Evolutionary conservation across 2,888 invertebrate species (phyloP).

Genomic region (Xanthostigma xanthostigma): DNA sequence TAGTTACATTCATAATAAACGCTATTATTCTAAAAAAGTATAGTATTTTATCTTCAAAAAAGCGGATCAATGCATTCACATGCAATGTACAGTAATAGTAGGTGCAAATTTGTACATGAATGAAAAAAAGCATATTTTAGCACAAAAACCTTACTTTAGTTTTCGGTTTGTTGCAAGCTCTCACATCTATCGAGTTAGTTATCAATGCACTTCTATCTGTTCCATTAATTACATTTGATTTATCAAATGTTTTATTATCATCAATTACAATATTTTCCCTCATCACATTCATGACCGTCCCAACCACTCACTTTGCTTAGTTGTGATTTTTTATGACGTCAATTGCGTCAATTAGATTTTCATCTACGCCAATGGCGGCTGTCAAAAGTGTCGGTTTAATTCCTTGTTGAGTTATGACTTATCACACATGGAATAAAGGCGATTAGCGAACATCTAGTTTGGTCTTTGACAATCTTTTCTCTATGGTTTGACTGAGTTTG

Average conservation of each 20-base stretch:
- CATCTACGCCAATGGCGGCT: too few species aligned
- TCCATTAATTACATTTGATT: constrained; percentile 3
- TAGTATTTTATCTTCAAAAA: constrained; percentile 1
- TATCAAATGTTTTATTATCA: constrained; percentile 4
- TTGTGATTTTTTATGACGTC: too few species aligned
- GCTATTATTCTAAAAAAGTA: too few species aligned
- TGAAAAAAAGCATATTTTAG: constrained; percentile 5
- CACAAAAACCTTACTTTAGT: constrained; percentile 36
- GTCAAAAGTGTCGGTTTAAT: too few species aligned
- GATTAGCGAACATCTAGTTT: too few species aligned
- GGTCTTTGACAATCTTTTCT: too few species aligned
- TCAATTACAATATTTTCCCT: constrained; percentile 5
- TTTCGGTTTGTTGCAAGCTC: constrained; percentile 52
- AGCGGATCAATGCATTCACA: neutral
- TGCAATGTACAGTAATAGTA: constrained; percentile 7
- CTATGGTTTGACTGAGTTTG: too few species aligned
- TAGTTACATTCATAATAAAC: too few species aligned
- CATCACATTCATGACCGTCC: neutral
- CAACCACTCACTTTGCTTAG: too few species aligned
- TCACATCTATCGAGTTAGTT: constrained; percentile 35
- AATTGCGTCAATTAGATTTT: too few species aligned
- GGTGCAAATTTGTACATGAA: constrained; percentile 7
- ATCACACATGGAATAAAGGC: too few species aligned
- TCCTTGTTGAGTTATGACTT: too few species aligned
- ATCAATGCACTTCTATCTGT: constrained; percentile 15